Evolutionary conservation across 37 sponge, comb jelly and placozoan species (phyloP), one percentile per base, ranked within the genome.

Genomic region (Haliclona indistincta): DNA sequence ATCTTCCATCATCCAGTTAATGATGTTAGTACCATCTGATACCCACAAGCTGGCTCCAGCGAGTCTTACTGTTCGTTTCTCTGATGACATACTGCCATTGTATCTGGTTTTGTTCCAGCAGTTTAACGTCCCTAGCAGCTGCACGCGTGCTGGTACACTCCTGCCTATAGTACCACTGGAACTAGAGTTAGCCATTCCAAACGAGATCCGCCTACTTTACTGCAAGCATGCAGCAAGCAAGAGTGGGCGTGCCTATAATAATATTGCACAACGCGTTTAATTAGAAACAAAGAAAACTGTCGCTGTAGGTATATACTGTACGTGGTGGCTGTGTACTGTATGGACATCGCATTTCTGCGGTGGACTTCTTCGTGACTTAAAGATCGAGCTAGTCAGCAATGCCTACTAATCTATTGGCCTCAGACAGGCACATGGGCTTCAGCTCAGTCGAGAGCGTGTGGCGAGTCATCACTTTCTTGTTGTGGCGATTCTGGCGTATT

Each of bases 341-440:
- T 7, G 4, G 3, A 4, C 4, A 4, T 5, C 2, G 4, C 28
- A 28, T 2, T 2, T 25, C 28, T 25, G 56, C 2, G 3, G 6
- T 36, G 1, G 34, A 60, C 30, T 33, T 5, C 28, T 60, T 60
- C 29, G 68, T 8, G 23, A 13, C 37, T 6, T 25, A 41, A 71
- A 1, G 7, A 44, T 71, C 33, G 33, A 47, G 42, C 32, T 37
- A 71, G 26, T 47, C 10, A 6, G 13, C 3, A n/a, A 82, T 78
- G 78, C 52, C 73, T 0, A 20, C 72, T 17, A 42, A 74, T 5
- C 43, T 43, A 40, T 68, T 86, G n/a, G 89, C 93, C 17, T 93
- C 93, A 19, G 93, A 93, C 63, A 55, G 86, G 0, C 93, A 93
- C 78, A 84, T 93, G 89, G 93, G 93, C 6, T 93, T 93, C 90